These are phyloP conservation scores for Lutjanus argentimaculatus DNA, from an alignment of 2,797 vertebrate genomes.

Conservation along the genomic window DNA sequence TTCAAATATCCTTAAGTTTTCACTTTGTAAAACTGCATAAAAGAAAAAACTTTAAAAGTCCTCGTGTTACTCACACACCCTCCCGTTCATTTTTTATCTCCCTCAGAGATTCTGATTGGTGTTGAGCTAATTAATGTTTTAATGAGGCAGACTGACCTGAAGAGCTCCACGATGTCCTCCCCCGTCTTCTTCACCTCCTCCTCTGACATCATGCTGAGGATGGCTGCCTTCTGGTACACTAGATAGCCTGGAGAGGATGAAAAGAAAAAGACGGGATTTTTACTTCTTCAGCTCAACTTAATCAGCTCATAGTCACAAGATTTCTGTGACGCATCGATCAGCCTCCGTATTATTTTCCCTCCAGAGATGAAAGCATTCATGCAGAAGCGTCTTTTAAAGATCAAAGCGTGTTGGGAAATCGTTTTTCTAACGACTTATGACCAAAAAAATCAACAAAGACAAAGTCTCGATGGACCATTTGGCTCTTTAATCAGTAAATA, in stretches of 20 bases:
- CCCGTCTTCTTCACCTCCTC: slow-evolving; percentile 87
- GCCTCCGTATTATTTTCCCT: neutral
- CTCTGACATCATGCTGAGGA: slow-evolving; percentile 94
- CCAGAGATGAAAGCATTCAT: neutral
- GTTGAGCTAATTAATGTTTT: neutral
- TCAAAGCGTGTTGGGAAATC: neutral
- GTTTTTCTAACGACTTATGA: too few species aligned
- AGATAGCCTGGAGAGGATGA: slow-evolving; percentile 88
- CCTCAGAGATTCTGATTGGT: neutral
- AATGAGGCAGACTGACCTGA: slow-evolving; percentile 84
- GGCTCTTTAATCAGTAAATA: too few species aligned
- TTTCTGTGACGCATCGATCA: neutral
- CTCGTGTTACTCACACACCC: too few species aligned
- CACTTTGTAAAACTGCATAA: too few species aligned
- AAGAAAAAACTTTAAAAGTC: too few species aligned
- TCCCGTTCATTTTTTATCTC: neutral
- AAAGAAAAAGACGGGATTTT: neutral
- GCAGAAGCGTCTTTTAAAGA: too few species aligned
- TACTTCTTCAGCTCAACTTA: too few species aligned
- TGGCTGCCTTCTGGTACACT: slow-evolving; percentile 96
- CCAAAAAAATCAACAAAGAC: too few species aligned
- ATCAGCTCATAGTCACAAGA: neutral
- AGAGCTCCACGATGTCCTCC: slow-evolving; percentile 91
- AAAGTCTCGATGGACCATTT: neutral
- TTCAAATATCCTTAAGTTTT: too few species aligned